These are phyloP conservation scores for Mystacornis crossleyi DNA, from an alignment of 2,113 vertebrate genomes.

Conservation along the genomic window DNA sequence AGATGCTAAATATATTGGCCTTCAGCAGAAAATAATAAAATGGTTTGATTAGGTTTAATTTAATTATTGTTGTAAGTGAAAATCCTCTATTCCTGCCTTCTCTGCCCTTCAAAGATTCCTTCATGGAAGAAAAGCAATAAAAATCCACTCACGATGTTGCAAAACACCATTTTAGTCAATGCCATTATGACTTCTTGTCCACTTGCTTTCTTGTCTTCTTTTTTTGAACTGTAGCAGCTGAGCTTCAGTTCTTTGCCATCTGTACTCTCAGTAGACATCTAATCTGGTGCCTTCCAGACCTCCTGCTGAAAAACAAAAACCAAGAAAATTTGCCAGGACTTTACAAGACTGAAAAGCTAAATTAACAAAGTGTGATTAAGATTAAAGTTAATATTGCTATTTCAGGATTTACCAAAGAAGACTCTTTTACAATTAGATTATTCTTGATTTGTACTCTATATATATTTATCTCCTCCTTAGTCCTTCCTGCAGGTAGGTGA, in stretches of 20 bases:
- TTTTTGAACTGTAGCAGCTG: neutral
- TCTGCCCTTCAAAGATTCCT: conserved; percentile 33
- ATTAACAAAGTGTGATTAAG: neutral
- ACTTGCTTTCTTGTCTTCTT: neutral
- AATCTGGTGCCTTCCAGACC: neutral
- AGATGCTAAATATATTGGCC: conserved; percentile 68
- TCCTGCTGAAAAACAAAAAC: neutral
- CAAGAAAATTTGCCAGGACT: neutral
- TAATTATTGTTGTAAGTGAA: conserved; percentile 67
- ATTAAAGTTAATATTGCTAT: neutral
- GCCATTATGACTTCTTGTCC: neutral
- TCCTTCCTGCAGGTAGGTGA: neutral
- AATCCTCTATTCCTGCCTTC: conserved; percentile 21
- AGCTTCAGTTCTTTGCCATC: neutral
- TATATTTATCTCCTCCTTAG: neutral
- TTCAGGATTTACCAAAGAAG: neutral
- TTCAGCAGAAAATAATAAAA: conserved; percentile 72
- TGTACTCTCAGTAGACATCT: neutral
- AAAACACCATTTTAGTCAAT: neutral
- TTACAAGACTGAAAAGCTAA: neutral
- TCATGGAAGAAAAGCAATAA: conserved; percentile 19
- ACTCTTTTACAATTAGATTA: neutral
- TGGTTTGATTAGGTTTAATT: conserved; percentile 71
- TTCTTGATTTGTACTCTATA: neutral
- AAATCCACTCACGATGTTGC: neutral